A percentile compares a stretch with the other conserved stretches of the same genome.
phyloP scores from a whole-genome alignment of 2,113 vertebrate species.

The Ciconia stormi region DNA sequence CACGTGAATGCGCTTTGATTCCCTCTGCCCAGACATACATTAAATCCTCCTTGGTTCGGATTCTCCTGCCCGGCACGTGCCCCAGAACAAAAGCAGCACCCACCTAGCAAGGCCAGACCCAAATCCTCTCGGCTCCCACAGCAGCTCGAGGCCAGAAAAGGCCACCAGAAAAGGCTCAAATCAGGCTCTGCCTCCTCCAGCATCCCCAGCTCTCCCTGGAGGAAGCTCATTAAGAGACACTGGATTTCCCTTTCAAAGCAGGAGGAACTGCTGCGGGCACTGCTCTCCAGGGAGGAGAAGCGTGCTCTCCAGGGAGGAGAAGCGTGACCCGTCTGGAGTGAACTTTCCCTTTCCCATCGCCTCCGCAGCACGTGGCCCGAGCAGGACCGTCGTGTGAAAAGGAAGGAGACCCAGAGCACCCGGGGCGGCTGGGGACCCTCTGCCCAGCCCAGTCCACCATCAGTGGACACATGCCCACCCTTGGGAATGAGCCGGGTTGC shows the following conservation, averaged over 20 bases:
- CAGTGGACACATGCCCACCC: background rate
- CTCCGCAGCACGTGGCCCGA: accelerated
- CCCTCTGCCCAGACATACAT: accelerated
- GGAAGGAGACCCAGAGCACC: background rate
- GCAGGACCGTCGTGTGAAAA: accelerated
- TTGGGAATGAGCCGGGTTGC: accelerated
- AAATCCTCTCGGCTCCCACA: accelerated
- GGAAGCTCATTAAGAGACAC: background rate
- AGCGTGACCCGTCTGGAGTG: accelerated
- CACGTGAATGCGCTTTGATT: accelerated
- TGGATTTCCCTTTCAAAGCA: background rate
- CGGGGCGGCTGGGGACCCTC: background rate
- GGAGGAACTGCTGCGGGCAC: accelerated
- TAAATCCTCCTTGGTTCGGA: background rate
- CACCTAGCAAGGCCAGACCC: background rate
- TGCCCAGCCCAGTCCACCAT: too few species aligned
- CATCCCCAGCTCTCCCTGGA: background rate
- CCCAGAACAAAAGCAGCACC: background rate
- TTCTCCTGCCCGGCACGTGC: background rate
- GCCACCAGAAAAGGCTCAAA: background rate
- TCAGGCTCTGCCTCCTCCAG: background rate
- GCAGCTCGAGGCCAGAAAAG: background rate
- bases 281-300: background rate
- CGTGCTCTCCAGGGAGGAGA: accelerated
- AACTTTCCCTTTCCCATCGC: background rate